These are phyloP conservation scores for Scomber japonicus DNA, from an alignment of 2,113 vertebrate genomes.

Conservation along the genomic window DNA sequence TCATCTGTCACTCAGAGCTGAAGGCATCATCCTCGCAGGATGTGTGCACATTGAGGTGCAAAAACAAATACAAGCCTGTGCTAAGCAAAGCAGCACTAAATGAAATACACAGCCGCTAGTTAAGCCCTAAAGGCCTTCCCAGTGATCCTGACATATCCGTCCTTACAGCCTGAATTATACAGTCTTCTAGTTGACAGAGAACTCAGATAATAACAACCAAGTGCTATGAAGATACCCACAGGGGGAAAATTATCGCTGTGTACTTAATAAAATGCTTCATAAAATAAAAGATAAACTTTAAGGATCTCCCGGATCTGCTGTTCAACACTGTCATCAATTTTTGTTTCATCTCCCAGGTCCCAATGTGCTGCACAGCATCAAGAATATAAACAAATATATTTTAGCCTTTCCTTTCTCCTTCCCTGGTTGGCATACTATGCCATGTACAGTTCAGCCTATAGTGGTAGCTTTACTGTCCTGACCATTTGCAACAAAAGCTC, in stretches of 20 bases:
- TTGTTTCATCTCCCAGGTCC: constrained; percentile 7
- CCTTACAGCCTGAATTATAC: constrained; percentile 19
- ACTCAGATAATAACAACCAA: constrained; percentile 16
- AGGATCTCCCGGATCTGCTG: not conserved
- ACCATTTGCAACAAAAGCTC: constrained; percentile 77
- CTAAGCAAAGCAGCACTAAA: constrained; percentile 19
- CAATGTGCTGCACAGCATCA: not conserved
- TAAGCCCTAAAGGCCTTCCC: constrained; percentile 11
- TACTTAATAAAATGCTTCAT: not conserved
- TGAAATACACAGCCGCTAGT: constrained; percentile 12
- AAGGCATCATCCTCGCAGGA: constrained; percentile 38
- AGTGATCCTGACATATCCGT: constrained; percentile 6
- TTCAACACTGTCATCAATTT: not conserved
- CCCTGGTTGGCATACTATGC: constrained; percentile 5
- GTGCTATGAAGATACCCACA: not conserved
- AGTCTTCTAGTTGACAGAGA: constrained; percentile 11
- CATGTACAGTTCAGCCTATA: constrained; percentile 34
- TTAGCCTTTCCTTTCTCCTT: constrained; percentile 23
- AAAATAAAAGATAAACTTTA: not conserved
- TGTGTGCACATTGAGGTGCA: constrained; percentile 17
- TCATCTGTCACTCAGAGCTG: constrained; percentile 73
- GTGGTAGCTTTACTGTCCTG: constrained; percentile 62
- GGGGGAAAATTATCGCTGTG: not conserved
- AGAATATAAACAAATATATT: constrained; percentile 22
- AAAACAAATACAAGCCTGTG: constrained; percentile 44